Evolutionary conservation across 2,888 invertebrate species (phyloP), one percentile per base, ranked within the genome.

Genomic region (Imbricaverruca yamaguchii): DNA sequence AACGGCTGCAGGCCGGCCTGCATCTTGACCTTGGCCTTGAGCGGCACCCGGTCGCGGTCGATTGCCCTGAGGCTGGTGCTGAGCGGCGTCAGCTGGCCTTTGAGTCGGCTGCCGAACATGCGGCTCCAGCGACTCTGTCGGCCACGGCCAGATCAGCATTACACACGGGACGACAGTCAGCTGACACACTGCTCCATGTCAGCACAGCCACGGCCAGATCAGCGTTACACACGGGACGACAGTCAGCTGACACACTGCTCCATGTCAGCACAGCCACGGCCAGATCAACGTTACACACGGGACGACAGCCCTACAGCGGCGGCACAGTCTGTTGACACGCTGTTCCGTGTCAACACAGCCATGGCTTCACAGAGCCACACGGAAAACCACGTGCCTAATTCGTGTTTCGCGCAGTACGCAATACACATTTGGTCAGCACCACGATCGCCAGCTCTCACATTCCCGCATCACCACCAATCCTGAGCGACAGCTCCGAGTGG

Each of bases 1-100:
- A 79, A 79, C 25, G 79, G 79, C 56, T 59, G 79, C 57, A 79
- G 57, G 13, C 57, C 57, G 13, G 79, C 79, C 23, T 79, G 79
- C 57, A 79, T 79, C 56, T 79, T 56, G 23, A 59, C 79, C 57
- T 56, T 79, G 79, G 13, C 18, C 57, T 79, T 79, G 23, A 79
- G 57, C 13, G 57, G 57, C 79, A 79, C 79, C 9, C 57, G 57
- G 57, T 23, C 13, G 57, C 57, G 79, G 79, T 79, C 79, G 15
- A 79, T 79, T 57, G 25, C 79, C n/a, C 57, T 12, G 7, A 74
- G 53, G 21, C 55, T 21, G 74, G 39, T 55, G 53, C 55, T 74
- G 55, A 74, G 69, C 21, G 74, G 74, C 21, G 74, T 74, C 74
- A 74, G 7, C 74, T 74, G 74, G 21, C 74, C 53, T 0, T 55